These are phyloP conservation scores for Lucinisca nassula DNA, from an alignment of 2,888 invertebrate genomes.

Conservation along the genomic window DNA sequence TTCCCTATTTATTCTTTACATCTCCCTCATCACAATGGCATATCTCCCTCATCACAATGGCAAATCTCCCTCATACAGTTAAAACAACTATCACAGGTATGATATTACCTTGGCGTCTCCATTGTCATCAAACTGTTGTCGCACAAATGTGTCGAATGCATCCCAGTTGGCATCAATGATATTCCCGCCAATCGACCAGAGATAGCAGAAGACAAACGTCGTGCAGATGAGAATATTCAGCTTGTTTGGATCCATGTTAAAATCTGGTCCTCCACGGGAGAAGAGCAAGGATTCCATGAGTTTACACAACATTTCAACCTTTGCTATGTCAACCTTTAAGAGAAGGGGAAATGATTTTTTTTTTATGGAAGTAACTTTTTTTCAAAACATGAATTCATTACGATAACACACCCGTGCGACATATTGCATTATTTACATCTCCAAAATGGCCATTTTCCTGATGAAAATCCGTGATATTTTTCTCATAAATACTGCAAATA, in stretches of 20 bases:
- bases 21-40: too few relatives aligned
- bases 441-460: too few relatives aligned
- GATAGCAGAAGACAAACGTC: conserved; percentile 93
- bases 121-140: conserved; percentile 92
- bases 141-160: conserved; percentile 92
- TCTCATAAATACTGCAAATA: too few relatives aligned
- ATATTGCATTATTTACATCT: too few relatives aligned
- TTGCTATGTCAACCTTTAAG: conserved; percentile 96
- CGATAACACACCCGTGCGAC: too few relatives aligned
- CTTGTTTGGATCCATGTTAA: conserved; percentile 89
- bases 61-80: too few relatives aligned
- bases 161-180: conserved; percentile 92
- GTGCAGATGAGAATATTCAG: conserved; percentile 92
- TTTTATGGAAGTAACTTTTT: too few relatives aligned
- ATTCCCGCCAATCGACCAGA: conserved; percentile 97
- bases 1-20: too few relatives aligned
- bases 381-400: too few relatives aligned
- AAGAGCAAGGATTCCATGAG: conserved; percentile 92
- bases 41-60: too few relatives aligned
- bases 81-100: not conserved
- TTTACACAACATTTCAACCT: conserved; percentile 93
- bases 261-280: conserved; percentile 90
- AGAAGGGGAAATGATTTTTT: too few relatives aligned
- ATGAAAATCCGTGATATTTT: too few relatives aligned
- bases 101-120: conserved; percentile 90